Evolutionary conservation across 2,113 vertebrate genomes (phyloP).

Genomic region (Dipodomys merriami): DNA sequence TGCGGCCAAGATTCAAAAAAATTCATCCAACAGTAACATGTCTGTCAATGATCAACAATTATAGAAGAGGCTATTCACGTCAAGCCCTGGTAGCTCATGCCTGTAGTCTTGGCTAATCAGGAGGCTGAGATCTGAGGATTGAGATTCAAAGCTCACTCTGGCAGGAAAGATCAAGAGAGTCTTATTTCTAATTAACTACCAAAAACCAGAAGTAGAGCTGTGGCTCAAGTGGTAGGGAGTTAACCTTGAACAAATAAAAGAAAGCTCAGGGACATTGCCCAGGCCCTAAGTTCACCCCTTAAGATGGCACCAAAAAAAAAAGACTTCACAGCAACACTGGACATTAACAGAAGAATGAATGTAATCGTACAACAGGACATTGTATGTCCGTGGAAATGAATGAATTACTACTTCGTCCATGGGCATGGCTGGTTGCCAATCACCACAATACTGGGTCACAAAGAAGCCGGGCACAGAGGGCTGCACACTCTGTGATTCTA

Average conservation of each 20-base stretch:
- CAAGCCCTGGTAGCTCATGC: too few species aligned
- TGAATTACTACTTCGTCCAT: neutral
- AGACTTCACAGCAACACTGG: neutral
- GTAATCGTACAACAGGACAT: neutral
- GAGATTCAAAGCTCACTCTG: too few species aligned
- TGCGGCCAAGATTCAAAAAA: neutral
- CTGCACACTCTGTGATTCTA: slow-evolving; percentile 22
- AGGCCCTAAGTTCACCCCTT: too few species aligned
- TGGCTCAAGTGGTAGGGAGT: too few species aligned
- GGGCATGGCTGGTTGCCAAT: neutral
- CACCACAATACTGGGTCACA: neutral
- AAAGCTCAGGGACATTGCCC: too few species aligned
- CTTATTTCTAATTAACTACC: too few species aligned
- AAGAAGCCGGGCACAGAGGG: slow-evolving; percentile 44
- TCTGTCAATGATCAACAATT: neutral
- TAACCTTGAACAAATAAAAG: too few species aligned
- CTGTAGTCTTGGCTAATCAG: too few species aligned
- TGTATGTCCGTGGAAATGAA: slow-evolving; percentile 4
- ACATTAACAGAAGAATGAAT: neutral
- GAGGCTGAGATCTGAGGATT: too few species aligned
- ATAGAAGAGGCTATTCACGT: neutral
- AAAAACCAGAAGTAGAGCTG: too few species aligned
- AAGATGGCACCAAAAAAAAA: neutral
- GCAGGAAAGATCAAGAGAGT: too few species aligned
- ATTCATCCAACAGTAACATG: neutral